Percentiles rank a stretch among this genome's conserved stretches.
These are phyloP conservation scores for Dipodomys spectabilis DNA, from an alignment of 2,113 vertebrate genomes.

Conservation along the genomic window DNA sequence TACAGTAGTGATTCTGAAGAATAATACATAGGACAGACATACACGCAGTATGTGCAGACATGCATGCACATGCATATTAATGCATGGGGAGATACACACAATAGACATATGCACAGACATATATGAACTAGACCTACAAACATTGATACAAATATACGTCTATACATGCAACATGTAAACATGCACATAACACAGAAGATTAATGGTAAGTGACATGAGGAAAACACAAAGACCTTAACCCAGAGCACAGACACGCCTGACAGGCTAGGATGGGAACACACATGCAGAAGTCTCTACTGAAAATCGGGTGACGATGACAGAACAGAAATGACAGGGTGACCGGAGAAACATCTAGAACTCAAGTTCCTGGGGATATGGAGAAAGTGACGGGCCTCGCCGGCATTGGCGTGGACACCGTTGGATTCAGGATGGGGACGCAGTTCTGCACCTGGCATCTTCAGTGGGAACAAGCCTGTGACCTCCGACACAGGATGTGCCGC, in stretches of 20 bases:
- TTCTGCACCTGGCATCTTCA: not conserved
- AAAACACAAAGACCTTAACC: not conserved
- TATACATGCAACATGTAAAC: not conserved
- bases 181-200: not conserved
- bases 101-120: not conserved
- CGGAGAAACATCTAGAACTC: not conserved
- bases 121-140: not conserved
- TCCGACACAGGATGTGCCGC: accelerated
- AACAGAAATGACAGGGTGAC: not conserved
- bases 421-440: not conserved
- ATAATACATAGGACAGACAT: not conserved
- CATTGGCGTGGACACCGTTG: not conserved
- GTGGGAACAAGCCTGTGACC: not conserved
- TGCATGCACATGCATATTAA: not conserved
- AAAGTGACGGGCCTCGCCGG: accelerated
- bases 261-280: not conserved
- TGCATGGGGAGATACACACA: not conserved
- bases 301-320: not conserved
- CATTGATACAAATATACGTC: not conserved
- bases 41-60: not conserved
- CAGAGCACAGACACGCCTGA: not conserved
- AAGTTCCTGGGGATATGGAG: not conserved
- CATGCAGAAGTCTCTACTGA: not conserved
- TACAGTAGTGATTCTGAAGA: not conserved
- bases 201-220: not conserved